Base-by-base conservation (phyloP, 1,140 invertebrate species). In the Coptotermes formosanus region DNA sequence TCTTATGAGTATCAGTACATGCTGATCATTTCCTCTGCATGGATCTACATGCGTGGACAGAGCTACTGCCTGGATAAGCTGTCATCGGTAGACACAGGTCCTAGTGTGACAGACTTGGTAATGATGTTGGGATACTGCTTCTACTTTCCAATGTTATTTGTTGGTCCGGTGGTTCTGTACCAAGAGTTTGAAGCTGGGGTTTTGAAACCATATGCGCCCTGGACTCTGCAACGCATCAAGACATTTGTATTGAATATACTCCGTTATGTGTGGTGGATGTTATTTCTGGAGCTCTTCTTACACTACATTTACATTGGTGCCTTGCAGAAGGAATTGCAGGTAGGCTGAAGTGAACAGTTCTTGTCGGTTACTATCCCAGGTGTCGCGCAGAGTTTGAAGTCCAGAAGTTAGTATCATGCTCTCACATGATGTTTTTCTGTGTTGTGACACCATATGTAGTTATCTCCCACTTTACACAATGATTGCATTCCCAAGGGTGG, bases 181-280 rank as follows among this genome's bases (percentile, higher is more conserved):
- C 14, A 52, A n/a, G 83, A 84, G n/a, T 84, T 84, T 30, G 44
- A 84, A 30, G 44, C 45, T 59, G 83, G 83, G 83, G 48, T 84
- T 25, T n/a, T 30, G 64, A 75, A 75, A 30, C 64, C 64, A 30
- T 75, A 75, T 75, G 64, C 64, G 0, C 64, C 64, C 9, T 75
- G 64, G 64, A 75, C 64, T 6, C 0, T 75, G 25, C 25, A 75
- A 7, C 64, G 64, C 25, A 16, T 75, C 25, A 75, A 75, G 64
- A 75, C n/a, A 11, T 75, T 75, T 75, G 11, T 30, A 16, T 16
- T 75, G 25, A 30, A 30, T 14, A 30, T 75, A 9, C 25, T 75
- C 11, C 64, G 64, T n/a, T 75, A 75, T 14, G 30, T 16, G 9
- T 75, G 64, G 64, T 75, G 64, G 64, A 75, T 75, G 64, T 30